Percentiles rank a stretch among this genome's conserved stretches.
Evolutionary conservation across 1,140 invertebrate genomes (phyloP).

Genomic region (Globodera rostochiensis): DNA sequence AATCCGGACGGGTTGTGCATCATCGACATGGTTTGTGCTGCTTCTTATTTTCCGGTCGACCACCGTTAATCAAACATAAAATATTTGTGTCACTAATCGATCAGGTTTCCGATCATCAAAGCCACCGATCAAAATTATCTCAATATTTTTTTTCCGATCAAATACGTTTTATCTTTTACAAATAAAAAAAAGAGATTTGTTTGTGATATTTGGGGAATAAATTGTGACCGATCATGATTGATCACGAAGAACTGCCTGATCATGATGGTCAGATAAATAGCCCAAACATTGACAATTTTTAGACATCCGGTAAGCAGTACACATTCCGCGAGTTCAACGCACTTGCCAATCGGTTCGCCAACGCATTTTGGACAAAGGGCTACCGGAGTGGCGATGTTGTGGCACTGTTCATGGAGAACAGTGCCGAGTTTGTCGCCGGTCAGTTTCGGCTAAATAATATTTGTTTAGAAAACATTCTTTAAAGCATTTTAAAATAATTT

Average conservation of each 20-base stretch:
- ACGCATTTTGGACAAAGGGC: conserved; percentile 69
- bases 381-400: conserved; percentile 78
- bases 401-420: conserved; percentile 80
- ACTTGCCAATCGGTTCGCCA: conserved; percentile 57
- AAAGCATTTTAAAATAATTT: not conserved
- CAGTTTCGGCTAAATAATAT: not conserved
- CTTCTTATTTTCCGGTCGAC: not conserved
- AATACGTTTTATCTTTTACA: no score
- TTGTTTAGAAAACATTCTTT: not conserved
- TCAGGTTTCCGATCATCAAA: no score
- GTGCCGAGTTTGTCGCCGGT: conserved; percentile 62
- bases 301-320: conserved; percentile 34
- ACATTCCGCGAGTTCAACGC: conserved; percentile 61
- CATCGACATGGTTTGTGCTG: conserved; percentile 49
- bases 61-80: no score
- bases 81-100: no score
- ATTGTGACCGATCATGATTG: no score
- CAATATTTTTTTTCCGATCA: no score
- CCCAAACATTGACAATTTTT: not conserved
- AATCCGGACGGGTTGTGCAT: conserved; percentile 50
- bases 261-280: no score
- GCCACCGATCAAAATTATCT: no score
- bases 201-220: no score
- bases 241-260: no score
- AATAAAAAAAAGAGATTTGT: no score